These are phyloP conservation scores for Choreutis nemorana DNA, from an alignment of 2,888 invertebrate genomes.

Conservation along the genomic window DNA sequence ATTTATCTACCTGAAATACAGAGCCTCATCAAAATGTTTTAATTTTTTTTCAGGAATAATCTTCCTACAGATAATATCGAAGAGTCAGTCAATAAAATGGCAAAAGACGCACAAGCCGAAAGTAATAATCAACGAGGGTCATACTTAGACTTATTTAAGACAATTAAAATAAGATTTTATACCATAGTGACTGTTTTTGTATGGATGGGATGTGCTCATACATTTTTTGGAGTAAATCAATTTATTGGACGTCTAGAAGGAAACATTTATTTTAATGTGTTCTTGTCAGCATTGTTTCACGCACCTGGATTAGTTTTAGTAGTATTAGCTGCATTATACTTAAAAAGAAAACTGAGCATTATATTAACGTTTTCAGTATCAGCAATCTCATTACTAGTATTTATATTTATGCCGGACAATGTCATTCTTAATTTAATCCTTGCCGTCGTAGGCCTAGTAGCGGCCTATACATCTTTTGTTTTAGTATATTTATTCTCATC, in stretches of 20 bases:
- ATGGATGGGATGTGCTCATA: conserved; percentile 82
- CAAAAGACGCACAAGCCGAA: conserved; percentile 22
- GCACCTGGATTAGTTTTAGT: conserved; percentile 34
- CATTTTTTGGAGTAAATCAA: conserved; percentile 84
- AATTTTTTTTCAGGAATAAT: conserved; percentile 41
- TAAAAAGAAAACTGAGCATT: conserved; percentile 34
- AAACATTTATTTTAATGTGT: conserved; percentile 81
- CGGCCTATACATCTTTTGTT: conserved; percentile 73
- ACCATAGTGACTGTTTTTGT: conserved; percentile 73
- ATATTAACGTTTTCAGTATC: conserved; percentile 32
- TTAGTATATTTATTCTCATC: conserved; percentile 76
- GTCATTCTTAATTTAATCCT: conserved; percentile 67
- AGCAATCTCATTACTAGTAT: conserved; percentile 33
- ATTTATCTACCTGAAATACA: conserved; percentile 1
- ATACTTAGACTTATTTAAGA: conserved; percentile 70
- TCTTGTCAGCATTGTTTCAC: conserved; percentile 67
- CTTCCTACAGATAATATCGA: conserved; percentile 35
- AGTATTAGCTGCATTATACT: conserved; percentile 30
- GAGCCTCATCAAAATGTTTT: not conserved
- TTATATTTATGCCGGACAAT: conserved; percentile 35
- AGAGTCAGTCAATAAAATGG: conserved; percentile 33
- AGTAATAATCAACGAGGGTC: conserved; percentile 21
- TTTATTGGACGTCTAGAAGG: conserved; percentile 80
- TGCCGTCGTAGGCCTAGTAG: conserved; percentile 77
- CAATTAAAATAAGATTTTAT: conserved; percentile 72